Evolutionary conservation across 2,113 vertebrate species (phyloP).

Genomic region (Martes martes): DNA sequence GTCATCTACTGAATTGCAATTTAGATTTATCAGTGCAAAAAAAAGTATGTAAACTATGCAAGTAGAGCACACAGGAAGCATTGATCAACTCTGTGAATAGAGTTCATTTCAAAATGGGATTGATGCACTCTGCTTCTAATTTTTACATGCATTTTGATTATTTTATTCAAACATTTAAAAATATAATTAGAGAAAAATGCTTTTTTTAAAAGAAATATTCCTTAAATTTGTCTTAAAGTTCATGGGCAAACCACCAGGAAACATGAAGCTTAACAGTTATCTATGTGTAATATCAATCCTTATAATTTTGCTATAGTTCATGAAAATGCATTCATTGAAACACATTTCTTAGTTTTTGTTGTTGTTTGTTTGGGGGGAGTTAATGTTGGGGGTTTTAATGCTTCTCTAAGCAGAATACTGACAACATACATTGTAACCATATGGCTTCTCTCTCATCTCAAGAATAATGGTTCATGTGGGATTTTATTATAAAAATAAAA

Average conservation of each 20-base stretch:
- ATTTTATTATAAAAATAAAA: conserved; percentile 10
- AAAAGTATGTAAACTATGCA: background rate
- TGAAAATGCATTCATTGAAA: background rate
- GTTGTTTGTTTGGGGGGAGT: background rate
- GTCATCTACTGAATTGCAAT: background rate
- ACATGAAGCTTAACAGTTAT: background rate
- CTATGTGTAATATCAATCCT: background rate
- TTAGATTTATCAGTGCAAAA: background rate
- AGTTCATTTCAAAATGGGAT: background rate
- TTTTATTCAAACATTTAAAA: background rate
- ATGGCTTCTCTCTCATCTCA: conserved; percentile 36
- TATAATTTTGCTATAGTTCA: background rate
- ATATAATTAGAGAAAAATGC: background rate
- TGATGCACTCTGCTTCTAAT: background rate
- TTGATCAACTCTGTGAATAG: background rate
- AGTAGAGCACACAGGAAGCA: background rate
- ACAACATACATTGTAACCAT: conserved; percentile 8
- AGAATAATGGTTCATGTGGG: conserved; percentile 17
- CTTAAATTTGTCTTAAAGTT: background rate
- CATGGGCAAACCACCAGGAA: background rate
- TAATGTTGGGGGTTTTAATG: background rate
- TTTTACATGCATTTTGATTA: conserved; percentile 8
- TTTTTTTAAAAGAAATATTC: background rate
- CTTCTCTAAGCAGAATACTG: background rate
- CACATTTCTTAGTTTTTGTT: background rate